A percentile compares a stretch with the other conserved stretches of the same genome.
Conservation (phyloP, 2,113 vertebrate species). For the Osmerus mordax region DNA sequence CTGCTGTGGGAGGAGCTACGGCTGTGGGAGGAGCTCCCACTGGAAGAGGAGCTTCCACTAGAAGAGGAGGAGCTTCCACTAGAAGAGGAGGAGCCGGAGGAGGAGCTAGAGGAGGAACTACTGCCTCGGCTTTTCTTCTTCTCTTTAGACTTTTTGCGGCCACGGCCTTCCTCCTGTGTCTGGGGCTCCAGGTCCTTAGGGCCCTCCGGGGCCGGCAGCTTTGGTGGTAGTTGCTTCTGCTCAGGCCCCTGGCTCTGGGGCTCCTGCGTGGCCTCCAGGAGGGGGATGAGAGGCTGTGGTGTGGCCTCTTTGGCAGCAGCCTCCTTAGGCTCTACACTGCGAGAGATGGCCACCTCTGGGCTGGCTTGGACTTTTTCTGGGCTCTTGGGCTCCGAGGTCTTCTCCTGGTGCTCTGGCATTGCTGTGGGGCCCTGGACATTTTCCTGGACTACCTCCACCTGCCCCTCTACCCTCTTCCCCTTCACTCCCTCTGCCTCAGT, state of each 20-base stretch:
- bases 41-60: constrained; percentile 82
- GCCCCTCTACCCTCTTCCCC: constrained; percentile 70
- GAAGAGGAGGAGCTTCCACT: constrained; percentile 83
- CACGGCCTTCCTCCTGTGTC: constrained; percentile 61
- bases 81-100: constrained; percentile 81
- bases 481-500: constrained; percentile 78
- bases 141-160: constrained; percentile 57
- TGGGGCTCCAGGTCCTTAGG: constrained; percentile 46
- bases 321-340: not conserved
- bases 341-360: constrained; percentile 1
- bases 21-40: constrained; percentile 76
- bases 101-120: constrained; percentile 62
- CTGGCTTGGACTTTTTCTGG: constrained; percentile 5
- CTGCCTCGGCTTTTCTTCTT: constrained; percentile 75
- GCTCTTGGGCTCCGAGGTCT: constrained; percentile 5
- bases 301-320: not conserved
- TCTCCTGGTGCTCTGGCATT: constrained; percentile 14
- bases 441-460: constrained; percentile 66
- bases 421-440: constrained; percentile 47
- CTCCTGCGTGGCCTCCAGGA: not conserved
- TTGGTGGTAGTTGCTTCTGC: not conserved
- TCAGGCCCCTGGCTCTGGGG: not conserved
- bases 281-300: constrained; percentile 1
- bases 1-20: constrained; percentile 83
- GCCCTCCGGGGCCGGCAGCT: not conserved